Base-by-base conservation (phyloP, 1,140 invertebrate genomes). In the Druon quercuslanigerum region DNA sequence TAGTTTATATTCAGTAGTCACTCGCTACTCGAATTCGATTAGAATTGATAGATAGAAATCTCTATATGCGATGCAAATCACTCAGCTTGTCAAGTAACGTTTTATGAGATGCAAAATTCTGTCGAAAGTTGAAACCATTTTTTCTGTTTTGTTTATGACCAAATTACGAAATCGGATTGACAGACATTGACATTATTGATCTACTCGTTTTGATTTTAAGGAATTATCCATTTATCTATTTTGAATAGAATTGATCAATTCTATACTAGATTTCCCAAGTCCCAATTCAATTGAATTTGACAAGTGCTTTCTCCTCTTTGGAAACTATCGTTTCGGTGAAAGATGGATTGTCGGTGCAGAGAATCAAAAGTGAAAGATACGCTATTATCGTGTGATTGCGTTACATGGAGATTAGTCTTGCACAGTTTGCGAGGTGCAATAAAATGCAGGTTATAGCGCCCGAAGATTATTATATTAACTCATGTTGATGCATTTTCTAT, bases 401-500 rank as follows among this genome's bases (percentile, higher is more conserved):
- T 46, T 46, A 46, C 8, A 46, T 7, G 40, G 0, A 46, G 40
- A 46, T 46, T 85, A 86, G 79, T 79, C 73, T 78, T 72, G 74
- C 76, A 71, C 70, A 46, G 74, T 50, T 73, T 72, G 78, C 74
- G 76, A 33, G 52, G 7, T 17, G 71, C 70, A 71, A 75, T 73
- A 79, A 79, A 77, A 73, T 25, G 66, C 54, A 54, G 51, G 54
- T 14, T 66, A 17, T 76, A 74, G 46, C 54, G 57, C 40, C 70
- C 75, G 75, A 80, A 79, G 77, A 85, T 86, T 84, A 83, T 85
- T 83, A 82, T 85, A 82, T 85, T 85, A 85, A 83, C 74, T 82
- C 71, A 79, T 54, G 76, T 78, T 54, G 56, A 72, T 71, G 57
- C 56, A 72, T 72, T 46, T 56, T 52, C 72, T 78, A 72, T 77